phyloP scores from a whole-genome alignment of 2,888 invertebrate species.

The Heliconius ethilla region DNA sequence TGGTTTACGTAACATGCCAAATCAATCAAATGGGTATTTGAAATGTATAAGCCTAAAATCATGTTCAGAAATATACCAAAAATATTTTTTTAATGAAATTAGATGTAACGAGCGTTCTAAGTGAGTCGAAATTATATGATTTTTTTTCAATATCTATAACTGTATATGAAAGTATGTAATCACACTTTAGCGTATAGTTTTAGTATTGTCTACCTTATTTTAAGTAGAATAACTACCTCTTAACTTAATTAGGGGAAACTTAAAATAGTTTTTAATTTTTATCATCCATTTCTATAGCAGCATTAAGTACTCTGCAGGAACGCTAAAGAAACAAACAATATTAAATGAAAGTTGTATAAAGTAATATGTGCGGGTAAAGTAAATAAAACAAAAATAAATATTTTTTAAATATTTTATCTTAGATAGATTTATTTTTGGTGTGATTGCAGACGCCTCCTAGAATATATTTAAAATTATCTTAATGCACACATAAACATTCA shows the following conservation, averaged over 20 bases:
- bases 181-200: slow-evolving; percentile 10
- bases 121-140: background rate
- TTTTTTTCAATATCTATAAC: background rate
- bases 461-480: background rate
- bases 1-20: background rate
- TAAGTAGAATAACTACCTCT: slow-evolving; percentile 45
- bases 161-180: background rate
- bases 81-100: background rate
- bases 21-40: too few relatives aligned
- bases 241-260: slow-evolving; percentile 48
- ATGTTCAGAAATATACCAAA: background rate
- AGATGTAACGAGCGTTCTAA: background rate
- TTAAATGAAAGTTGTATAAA: background rate
- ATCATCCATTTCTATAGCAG: slow-evolving; percentile 59
- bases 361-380: background rate
- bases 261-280: slow-evolving; percentile 50
- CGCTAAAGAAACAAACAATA: slow-evolving; percentile 59
- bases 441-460: background rate
- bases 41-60: background rate
- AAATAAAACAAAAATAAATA: background rate
- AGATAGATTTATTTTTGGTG: background rate
- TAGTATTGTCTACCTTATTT: slow-evolving; percentile 12
- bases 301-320: slow-evolving; percentile 62
- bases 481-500: background rate
- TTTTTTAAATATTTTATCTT: background rate